Evolutionary conservation across 1,140 invertebrate species (phyloP).

Genomic region (Andricus grossulariae): DNA sequence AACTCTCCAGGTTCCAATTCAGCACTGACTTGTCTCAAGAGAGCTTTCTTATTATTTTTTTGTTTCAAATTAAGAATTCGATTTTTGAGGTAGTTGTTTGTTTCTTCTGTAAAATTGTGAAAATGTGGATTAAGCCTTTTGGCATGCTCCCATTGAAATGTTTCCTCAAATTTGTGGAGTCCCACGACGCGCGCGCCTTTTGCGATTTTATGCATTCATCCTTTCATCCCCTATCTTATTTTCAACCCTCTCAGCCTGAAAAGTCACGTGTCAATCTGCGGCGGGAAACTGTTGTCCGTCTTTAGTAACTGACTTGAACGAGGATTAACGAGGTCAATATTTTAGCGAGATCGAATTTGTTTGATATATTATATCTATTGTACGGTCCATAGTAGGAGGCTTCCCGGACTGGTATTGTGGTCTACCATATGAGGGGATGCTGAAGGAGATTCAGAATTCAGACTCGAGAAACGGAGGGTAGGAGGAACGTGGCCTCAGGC

Average conservation of each 20-base stretch:
- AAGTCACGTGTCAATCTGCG: slow-evolving; percentile 60
- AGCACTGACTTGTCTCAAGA: too few relatives aligned
- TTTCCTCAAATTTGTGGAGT: neutral
- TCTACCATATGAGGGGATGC: slow-evolving; percentile 37
- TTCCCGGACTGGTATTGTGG: slow-evolving; percentile 56
- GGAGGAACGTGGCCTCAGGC: slow-evolving; percentile 50
- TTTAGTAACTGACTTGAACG: slow-evolving; percentile 48
- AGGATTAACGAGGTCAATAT: slow-evolving; percentile 64
- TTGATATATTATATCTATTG: slow-evolving; percentile 72
- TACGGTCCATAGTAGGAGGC: slow-evolving; percentile 61
- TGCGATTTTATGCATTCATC: slow-evolving; percentile 6
- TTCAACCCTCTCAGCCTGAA: slow-evolving; percentile 11
- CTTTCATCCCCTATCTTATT: neutral
- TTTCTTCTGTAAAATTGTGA: too few relatives aligned
- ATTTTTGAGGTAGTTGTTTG: too few relatives aligned
- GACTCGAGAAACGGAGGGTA: slow-evolving; percentile 34
- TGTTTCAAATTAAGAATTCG: too few relatives aligned
- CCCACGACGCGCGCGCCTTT: neutral
- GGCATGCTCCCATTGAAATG: neutral
- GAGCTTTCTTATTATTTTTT: neutral
- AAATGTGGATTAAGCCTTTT: too few relatives aligned
- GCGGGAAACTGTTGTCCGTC: slow-evolving; percentile 60
- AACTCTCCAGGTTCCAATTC: too few relatives aligned
- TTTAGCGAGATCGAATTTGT: slow-evolving; percentile 66
- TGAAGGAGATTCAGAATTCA: slow-evolving; percentile 36